A percentile compares a stretch with the other conserved stretches of the same genome.
Conservation (phyloP, 2,797 vertebrate species). For the Hippocampus kuda region DNA sequence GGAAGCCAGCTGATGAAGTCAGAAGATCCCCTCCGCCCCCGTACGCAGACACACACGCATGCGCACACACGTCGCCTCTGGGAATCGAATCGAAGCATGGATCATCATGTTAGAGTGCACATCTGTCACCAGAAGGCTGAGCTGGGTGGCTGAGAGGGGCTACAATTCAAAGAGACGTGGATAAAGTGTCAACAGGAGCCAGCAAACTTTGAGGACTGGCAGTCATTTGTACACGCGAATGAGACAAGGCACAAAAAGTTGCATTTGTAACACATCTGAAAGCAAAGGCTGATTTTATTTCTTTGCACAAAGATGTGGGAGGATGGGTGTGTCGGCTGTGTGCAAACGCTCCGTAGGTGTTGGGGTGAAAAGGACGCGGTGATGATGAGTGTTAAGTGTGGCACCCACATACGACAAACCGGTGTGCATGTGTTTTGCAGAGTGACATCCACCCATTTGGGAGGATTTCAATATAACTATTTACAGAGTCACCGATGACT, state of each 20-base stretch:
- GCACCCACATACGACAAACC: constrained; percentile 38
- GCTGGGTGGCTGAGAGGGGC: constrained; percentile 23
- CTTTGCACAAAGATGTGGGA: constrained; percentile 20
- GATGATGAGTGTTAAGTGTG: constrained; percentile 24
- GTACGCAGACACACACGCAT: constrained; percentile 14
- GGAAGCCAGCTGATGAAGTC: constrained; percentile 49
- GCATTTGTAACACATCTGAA: constrained; percentile 16
- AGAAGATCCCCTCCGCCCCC: constrained; percentile 21
- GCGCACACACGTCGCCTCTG: constrained; percentile 35
- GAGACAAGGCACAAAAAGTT: constrained; percentile 15
- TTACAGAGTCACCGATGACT: constrained; percentile 39
- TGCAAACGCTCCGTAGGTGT: constrained; percentile 34
- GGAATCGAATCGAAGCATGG: constrained; percentile 42
- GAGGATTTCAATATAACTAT: constrained; percentile 34
- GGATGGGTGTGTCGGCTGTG: constrained; percentile 16
- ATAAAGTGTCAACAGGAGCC: constrained; percentile 34
- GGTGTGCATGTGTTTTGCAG: constrained; percentile 14
- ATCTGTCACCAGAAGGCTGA: constrained; percentile 45
- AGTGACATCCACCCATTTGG: constrained; percentile 39
- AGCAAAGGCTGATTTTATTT: constrained; percentile 2
- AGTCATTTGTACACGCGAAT: constrained; percentile 17
- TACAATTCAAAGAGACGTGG: constrained; percentile 33
- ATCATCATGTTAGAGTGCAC: constrained; percentile 57
- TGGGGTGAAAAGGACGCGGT: constrained; percentile 31
- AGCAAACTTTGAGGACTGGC: constrained; percentile 21